Evolutionary conservation across 2,797 vertebrate genomes (phyloP), one percentile per base, ranked within the genome.

Genomic region (Propithecus deckenii): DNA sequence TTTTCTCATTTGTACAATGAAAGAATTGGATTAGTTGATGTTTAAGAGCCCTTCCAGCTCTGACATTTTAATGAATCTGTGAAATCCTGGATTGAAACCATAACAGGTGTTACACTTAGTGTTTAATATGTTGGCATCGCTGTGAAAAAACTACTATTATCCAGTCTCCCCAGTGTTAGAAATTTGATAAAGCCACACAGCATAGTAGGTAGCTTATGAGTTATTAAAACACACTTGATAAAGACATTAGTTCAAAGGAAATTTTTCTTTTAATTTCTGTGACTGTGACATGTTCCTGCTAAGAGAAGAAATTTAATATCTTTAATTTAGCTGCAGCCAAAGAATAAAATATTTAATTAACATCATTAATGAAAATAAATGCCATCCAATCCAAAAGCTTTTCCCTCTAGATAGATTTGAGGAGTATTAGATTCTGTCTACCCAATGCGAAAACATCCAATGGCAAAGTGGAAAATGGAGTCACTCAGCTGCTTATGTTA

Each of bases 1-100:
- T 96, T 92, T 96, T 96, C 72, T 93, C 38, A 96, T 84, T 92
- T 96, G 10, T 87, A 78, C 63, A 96, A 83, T 75, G 52, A 96
- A 95, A 2, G 11, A 92, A 94, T 92, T 95, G 55, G 50, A 93
- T 94, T 91, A 89, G 71, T 88, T 91, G 63, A 86, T 75, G 32
- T 65, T 97, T 63, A 95, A 89, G 65, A 95, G 32, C 15, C 18
- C 65, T 94, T 89, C 35, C 72, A 88, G 25, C 65, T 86, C 50
- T 95, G 72, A 84, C 94, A 95, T 81, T 96, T 76, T 84, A 96
- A 93, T 80, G 46, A 89, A 28, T 48, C 46, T 65, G 22, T 65
- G 28, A 95, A 78, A 92, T 88, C 8, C 18, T 85, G 48, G 67
- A 72, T 78, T 43, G 32, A 94, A 96, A 92, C 81, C 48, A 30